A percentile compares a stretch with the other conserved stretches of the same genome.
These are phyloP conservation scores for Dusona sp. DNA, from an alignment of 2,888 invertebrate genomes.

Conservation along the genomic window DNA sequence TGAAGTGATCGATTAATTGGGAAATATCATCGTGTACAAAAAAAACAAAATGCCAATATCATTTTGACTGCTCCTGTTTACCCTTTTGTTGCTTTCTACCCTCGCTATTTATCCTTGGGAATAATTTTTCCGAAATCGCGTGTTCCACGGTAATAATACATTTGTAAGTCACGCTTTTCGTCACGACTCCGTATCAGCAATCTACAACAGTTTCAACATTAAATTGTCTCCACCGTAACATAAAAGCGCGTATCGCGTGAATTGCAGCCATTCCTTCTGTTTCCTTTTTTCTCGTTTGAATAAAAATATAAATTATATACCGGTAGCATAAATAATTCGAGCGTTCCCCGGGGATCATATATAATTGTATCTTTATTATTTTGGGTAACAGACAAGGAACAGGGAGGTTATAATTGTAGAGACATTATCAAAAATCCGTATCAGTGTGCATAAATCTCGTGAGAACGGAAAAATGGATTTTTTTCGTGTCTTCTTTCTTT, in stretches of 20 bases:
- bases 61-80: background rate
- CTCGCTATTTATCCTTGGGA: background rate
- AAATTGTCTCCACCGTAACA: background rate
- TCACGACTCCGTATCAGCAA: background rate
- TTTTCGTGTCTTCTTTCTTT: too few species aligned
- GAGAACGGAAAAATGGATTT: background rate
- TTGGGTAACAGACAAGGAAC: background rate
- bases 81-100: background rate
- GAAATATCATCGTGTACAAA: background rate
- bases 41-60: background rate
- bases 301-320: background rate
- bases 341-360: background rate
- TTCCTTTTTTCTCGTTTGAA: background rate
- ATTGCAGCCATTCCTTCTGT: background rate
- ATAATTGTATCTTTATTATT: background rate
- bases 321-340: background rate
- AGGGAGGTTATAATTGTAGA: background rate
- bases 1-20: background rate
- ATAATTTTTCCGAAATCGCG: constrained; percentile 7
- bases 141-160: constrained; percentile 12
- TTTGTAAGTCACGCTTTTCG: background rate
- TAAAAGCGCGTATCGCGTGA: constrained; percentile 5
- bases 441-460: constrained; percentile 25
- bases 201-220: constrained; percentile 14
- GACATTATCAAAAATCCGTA: constrained; percentile 10